Percentiles rank a stretch among this genome's conserved stretches.
Evolutionary conservation across 2,797 vertebrate species (phyloP).

Genomic region (Potorous gilbertii): DNA sequence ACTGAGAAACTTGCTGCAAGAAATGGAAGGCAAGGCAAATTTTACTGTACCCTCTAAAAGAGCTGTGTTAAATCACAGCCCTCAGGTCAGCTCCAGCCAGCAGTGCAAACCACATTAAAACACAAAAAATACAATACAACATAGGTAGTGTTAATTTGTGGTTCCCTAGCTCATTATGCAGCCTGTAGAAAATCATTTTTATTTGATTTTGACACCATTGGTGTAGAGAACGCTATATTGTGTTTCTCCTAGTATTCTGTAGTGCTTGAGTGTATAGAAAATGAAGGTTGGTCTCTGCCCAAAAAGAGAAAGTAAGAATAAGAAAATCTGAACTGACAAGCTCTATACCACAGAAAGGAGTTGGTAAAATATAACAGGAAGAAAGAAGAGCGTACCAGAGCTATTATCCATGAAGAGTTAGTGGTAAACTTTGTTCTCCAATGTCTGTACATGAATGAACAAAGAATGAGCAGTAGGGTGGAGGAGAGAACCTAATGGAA

Average conservation of each 20-base stretch:
- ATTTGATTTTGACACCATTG: not conserved
- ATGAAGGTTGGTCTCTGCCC: not conserved
- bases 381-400: not conserved
- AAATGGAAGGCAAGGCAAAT: not conserved
- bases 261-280: not conserved
- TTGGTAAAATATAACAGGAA: not conserved
- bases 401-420: not conserved
- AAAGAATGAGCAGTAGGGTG: not conserved
- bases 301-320: not conserved
- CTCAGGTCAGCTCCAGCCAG: not conserved
- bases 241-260: not conserved
- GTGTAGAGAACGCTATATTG: not conserved
- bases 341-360: not conserved
- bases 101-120: not conserved
- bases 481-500: not conserved
- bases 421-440: not conserved
- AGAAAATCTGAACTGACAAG: not conserved
- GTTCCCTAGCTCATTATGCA: not conserved
- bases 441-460: not conserved
- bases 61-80: not conserved
- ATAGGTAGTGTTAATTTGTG: not conserved
- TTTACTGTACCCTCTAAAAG: not conserved
- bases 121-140: not conserved
- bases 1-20: not conserved
- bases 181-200: not conserved